phyloP scores from a whole-genome alignment of 2,113 vertebrate genomes.

The Pangasianodon hypophthalmus region DNA sequence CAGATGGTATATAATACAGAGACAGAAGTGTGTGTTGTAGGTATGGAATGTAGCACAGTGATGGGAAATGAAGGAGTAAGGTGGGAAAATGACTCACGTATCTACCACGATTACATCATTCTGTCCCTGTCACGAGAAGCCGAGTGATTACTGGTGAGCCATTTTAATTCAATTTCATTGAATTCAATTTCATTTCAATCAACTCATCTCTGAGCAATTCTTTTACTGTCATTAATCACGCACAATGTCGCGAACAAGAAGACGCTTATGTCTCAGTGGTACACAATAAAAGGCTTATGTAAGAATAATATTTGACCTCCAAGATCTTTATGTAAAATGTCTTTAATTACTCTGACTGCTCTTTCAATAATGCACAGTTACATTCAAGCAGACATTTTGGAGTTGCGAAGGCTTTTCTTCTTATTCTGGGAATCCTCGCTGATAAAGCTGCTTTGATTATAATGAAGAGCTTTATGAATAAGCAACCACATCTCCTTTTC shows the following conservation, averaged over 20 bases:
- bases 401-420: background rate
- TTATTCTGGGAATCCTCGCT: background rate
- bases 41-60: background rate
- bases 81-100: slow-evolving; percentile 3
- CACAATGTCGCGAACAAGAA: no score
- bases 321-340: background rate
- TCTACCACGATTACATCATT: background rate
- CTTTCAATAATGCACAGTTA: background rate
- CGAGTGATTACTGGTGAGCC: background rate
- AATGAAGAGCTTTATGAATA: background rate
- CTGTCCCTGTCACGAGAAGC: background rate
- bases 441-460: background rate
- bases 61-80: background rate
- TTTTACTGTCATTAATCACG: background rate
- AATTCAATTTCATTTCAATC: background rate
- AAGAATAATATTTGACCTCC: background rate
- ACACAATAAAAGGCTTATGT: background rate
- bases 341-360: background rate
- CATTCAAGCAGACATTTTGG: background rate
- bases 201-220: background rate
- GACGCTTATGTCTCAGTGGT: background rate
- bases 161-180: background rate
- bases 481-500: background rate
- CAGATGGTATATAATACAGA: background rate
- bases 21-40: background rate